These are phyloP conservation scores for Acrobeloides nanus DNA, from an alignment of 2,888 invertebrate genomes.

Conservation along the genomic window DNA sequence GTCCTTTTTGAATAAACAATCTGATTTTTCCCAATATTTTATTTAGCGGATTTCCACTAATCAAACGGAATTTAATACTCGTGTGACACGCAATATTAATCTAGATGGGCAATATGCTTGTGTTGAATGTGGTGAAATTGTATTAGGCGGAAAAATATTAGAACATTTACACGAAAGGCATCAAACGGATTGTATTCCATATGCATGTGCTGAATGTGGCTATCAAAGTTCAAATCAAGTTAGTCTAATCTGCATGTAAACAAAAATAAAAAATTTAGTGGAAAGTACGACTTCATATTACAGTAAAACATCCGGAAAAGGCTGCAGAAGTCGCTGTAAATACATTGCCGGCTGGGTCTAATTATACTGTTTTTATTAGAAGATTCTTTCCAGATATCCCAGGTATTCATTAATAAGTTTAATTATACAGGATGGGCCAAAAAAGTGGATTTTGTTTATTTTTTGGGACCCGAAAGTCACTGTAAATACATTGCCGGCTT, in stretches of 20 bases:
- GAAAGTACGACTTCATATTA: conserved; percentile 18
- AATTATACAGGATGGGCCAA: too few species aligned
- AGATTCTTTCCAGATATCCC: conserved; percentile 23
- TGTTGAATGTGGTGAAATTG: conserved; percentile 27
- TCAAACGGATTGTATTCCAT: conserved; percentile 21
- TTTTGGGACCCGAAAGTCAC: too few species aligned
- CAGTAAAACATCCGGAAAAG: conserved; percentile 16
- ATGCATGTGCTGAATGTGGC: conserved; percentile 21
- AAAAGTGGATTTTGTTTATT: too few species aligned
- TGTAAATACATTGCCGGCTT: too few species aligned
- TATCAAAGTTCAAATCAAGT: neutral
- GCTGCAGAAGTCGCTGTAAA: conserved; percentile 13
- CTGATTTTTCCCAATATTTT: too few species aligned
- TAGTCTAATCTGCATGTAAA: neutral
- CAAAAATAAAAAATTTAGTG: conserved; percentile 3
- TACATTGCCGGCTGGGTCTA: conserved; percentile 16
- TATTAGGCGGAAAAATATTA: conserved; percentile 13
- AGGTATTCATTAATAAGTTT: conserved; percentile 6
- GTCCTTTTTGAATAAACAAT: too few species aligned
- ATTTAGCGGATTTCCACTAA: too few species aligned
- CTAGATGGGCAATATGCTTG: conserved; percentile 21
- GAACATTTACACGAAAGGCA: conserved; percentile 22
- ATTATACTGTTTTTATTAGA: conserved; percentile 18
- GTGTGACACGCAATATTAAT: too few species aligned
- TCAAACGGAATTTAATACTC: too few species aligned